Evolutionary conservation across 2,888 invertebrate species (phyloP), one percentile per base, ranked within the genome.

Genomic region (Timema cristinae): DNA sequence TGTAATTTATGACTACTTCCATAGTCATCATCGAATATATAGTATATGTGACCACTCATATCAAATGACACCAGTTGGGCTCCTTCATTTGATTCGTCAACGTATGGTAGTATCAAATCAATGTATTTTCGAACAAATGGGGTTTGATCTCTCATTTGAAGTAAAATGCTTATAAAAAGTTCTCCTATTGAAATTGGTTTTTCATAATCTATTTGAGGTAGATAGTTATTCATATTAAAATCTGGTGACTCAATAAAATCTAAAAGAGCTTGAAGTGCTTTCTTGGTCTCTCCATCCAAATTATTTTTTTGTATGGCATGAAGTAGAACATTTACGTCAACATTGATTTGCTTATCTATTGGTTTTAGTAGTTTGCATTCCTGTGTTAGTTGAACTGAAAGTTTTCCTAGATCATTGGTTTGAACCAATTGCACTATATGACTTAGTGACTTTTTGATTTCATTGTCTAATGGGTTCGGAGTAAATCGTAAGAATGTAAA

Each of bases 401-500:
- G 50, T 16, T 69, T 69, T 32, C 69, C 50, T 4, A 49, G 9
- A 7, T 63, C 63, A 63, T 61, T 13, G 7, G 63, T 1, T 1
- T 69, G 11, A 49, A 69, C 51, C 8, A 56, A 49, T 5, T 16
- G 63, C 61, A 69, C 61, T 11, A 63, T 49, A 16, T 48, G 50
- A 8, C 50, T 32, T n/a, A 69, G 9, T 15, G 61, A 11, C n/a
- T 69, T n/a, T 50, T 63, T 69, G 9, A 63, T 47, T 0, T 32
- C 50, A 15, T 9, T 11, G 16, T 69, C 63, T 15, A 63, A 13
- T 16, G 61, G 50, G 50, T 56, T 69, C 51, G 15, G 48, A 10
- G 67, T 59, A 32, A 71, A 71, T 56, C 56, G 50, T 47, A 72
- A n/a, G 48, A 69, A 13, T 49, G 56, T 69, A 32, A 72, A 32